Percentiles rank a stretch among this genome's conserved stretches.
These are phyloP conservation scores for Pantala flavescens DNA, from an alignment of 1,140 invertebrate genomes.

Conservation along the genomic window DNA sequence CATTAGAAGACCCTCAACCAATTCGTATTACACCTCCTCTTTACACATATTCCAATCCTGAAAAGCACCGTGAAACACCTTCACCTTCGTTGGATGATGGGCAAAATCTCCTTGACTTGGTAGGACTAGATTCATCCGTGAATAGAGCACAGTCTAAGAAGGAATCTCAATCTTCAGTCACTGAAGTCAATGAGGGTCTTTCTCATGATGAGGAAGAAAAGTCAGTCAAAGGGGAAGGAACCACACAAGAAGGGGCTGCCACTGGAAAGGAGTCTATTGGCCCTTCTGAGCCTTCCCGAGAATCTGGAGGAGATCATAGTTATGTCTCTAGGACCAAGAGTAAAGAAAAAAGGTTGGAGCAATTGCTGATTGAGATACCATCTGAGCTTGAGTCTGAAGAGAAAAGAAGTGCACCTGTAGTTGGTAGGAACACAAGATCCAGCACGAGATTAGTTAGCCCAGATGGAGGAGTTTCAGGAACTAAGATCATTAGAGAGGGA, in stretches of 20 bases:
- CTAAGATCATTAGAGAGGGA: not conserved
- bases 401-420: constrained; percentile 21
- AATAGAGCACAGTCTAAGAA: not conserved
- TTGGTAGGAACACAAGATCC: constrained; percentile 28
- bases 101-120: not conserved
- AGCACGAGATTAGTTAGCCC: constrained; percentile 21
- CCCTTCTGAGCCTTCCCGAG: not conserved
- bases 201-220: not conserved
- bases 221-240: not conserved
- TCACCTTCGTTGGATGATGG: constrained; percentile 32
- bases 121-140: not conserved
- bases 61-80: constrained; percentile 46
- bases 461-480: constrained; percentile 14
- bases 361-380: constrained; percentile 67
- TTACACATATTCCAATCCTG: constrained; percentile 66
- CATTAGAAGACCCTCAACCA: constrained; percentile 52
- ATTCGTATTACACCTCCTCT: constrained; percentile 57
- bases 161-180: not conserved
- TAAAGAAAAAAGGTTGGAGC: constrained; percentile 49
- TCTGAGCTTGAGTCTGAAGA: constrained; percentile 34
- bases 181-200: not conserved
- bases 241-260: not conserved
- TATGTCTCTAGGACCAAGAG: constrained; percentile 27
- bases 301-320: constrained; percentile 1
- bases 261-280: not conserved